Evolutionary conservation across 92 coral and sea anemone genomes (phyloP).

Genomic region (Heliopora coerulea): DNA sequence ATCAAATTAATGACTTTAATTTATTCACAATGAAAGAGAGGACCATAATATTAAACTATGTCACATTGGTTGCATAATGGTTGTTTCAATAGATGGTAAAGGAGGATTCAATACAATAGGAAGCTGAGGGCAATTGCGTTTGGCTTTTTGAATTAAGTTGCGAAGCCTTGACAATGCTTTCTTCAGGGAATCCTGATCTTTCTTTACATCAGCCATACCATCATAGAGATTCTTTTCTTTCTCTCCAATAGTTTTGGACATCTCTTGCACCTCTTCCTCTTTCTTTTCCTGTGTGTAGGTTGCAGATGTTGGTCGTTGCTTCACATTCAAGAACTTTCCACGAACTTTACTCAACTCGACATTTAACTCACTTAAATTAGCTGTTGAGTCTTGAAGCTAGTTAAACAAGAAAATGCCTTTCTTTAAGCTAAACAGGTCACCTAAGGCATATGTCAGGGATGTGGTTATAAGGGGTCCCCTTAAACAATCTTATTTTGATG

Average conservation of each 20-base stretch:
- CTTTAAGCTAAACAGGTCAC: too few species aligned
- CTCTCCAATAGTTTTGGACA: constrained; percentile 75
- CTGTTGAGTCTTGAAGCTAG: constrained; percentile 96
- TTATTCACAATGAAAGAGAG: too few species aligned
- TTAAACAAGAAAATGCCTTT: neutral
- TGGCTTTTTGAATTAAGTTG: constrained; percentile 78
- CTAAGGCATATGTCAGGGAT: too few species aligned
- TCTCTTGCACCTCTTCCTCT: constrained; percentile 77
- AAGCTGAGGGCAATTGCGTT: constrained; percentile 66
- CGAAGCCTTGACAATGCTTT: constrained; percentile 88
- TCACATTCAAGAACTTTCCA: constrained; percentile 87
- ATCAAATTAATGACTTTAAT: too few species aligned
- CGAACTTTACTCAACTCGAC: constrained; percentile 76
- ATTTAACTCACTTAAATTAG: constrained; percentile 86
- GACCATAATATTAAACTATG: neutral
- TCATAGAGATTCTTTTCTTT: constrained; percentile 91
- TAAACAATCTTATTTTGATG: too few species aligned
- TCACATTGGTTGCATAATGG: constrained; percentile 6
- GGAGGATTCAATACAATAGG: constrained; percentile 21
- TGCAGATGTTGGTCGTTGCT: constrained; percentile 71
- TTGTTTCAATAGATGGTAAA: constrained; percentile 25
- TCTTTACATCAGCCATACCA: constrained; percentile 97
- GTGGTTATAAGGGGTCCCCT: too few species aligned
- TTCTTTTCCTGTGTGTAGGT: constrained; percentile 65
- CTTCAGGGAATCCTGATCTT: constrained; percentile 93